A percentile compares a stretch with the other conserved stretches of the same genome.
These are phyloP conservation scores for Phylloscopus trochiloides DNA, from an alignment of 2,113 vertebrate genomes.

Conservation along the genomic window DNA sequence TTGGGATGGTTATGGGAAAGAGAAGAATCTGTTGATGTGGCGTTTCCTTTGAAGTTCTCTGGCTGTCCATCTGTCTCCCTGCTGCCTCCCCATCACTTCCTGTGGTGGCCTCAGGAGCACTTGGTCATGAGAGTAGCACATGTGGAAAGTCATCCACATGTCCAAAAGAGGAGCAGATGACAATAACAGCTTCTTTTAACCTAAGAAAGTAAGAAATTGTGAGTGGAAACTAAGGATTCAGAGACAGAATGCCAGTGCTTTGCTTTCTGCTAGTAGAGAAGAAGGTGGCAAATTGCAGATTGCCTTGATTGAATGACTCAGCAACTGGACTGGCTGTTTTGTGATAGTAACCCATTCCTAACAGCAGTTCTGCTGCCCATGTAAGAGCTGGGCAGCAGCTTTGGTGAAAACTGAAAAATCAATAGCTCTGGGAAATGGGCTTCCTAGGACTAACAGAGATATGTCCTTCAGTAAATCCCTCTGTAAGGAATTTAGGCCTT, in stretches of 20 bases:
- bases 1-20: neutral
- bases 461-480: neutral
- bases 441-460: neutral
- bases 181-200: neutral
- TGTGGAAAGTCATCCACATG: slow-evolving; percentile 28
- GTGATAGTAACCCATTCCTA: neutral
- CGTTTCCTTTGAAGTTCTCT: slow-evolving; percentile 51
- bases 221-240: neutral
- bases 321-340: neutral
- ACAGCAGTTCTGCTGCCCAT: neutral
- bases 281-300: neutral
- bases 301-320: neutral
- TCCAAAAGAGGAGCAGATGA: slow-evolving; percentile 3
- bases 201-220: neutral
- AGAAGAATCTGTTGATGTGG: slow-evolving; percentile 45
- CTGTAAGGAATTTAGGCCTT: neutral
- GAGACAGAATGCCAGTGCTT: neutral
- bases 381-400: neutral
- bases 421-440: neutral
- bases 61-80: slow-evolving; percentile 58
- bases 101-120: slow-evolving; percentile 36
- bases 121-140: slow-evolving; percentile 37
- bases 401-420: neutral
- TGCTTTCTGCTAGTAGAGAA: neutral
- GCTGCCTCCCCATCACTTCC: slow-evolving; percentile 42